Evolutionary conservation across 2,113 vertebrate genomes (phyloP).

Genomic region (Brevimyrus niger): DNA sequence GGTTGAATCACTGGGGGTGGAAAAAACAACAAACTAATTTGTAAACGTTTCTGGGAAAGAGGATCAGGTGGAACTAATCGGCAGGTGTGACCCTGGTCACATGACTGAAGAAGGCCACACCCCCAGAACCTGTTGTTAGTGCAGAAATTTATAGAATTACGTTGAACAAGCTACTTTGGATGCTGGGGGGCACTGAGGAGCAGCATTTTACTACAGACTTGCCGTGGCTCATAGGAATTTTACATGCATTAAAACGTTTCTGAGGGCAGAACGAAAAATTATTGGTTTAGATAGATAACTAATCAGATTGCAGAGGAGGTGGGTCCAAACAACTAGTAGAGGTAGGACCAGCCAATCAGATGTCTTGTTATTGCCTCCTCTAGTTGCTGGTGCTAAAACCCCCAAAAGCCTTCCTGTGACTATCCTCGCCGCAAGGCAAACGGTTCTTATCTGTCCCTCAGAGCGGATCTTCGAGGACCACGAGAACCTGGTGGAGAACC

Average conservation of each 20-base stretch:
- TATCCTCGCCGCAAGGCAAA: neutral
- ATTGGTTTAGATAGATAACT: too few species aligned
- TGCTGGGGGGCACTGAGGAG: neutral
- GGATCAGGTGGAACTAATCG: neutral
- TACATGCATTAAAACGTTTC: too few species aligned
- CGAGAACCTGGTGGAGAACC: slow-evolving; percentile 96
- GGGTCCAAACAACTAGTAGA: too few species aligned
- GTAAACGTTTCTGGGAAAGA: neutral
- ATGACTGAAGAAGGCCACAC: neutral
- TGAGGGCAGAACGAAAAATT: too few species aligned
- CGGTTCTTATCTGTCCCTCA: slow-evolving; percentile 35
- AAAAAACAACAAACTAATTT: neutral
- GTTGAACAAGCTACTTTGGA: neutral
- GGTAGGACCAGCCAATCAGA: too few species aligned
- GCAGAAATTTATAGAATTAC: neutral
- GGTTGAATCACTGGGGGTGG: neutral
- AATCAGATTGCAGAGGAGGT: too few species aligned
- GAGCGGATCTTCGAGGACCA: slow-evolving; percentile 97
- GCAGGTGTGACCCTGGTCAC: neutral
- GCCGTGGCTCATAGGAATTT: neutral
- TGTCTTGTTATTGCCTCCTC: too few species aligned
- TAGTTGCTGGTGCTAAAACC: too few species aligned
- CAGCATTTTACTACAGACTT: neutral
- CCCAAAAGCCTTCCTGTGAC: neutral
- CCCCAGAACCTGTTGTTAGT: neutral